Evolutionary conservation across 2,113 vertebrate genomes (phyloP).

Genomic region (Macroglossus sobrinus): DNA sequence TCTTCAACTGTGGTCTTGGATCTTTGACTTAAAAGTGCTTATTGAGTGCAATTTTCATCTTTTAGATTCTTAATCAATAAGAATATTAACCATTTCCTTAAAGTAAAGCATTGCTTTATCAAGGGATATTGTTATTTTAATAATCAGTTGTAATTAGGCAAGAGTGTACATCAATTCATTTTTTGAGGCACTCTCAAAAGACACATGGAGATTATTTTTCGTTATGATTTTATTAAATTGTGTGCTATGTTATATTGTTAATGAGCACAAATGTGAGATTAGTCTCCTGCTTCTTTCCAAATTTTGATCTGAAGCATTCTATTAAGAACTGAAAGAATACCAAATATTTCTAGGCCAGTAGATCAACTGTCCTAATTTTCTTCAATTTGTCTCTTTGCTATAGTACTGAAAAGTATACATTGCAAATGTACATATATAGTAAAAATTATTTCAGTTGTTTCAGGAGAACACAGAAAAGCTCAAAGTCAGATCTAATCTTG

Average conservation of each 20-base stretch:
- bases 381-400: background rate
- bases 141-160: slow-evolving; percentile 76
- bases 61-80: slow-evolving; percentile 29
- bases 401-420: background rate
- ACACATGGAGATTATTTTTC: slow-evolving; percentile 56
- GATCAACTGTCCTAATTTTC: background rate
- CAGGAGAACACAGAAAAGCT: background rate
- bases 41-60: slow-evolving; percentile 21
- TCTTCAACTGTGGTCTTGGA: background rate
- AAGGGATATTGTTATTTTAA: slow-evolving; percentile 70
- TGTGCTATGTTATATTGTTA: slow-evolving; percentile 60
- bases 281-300: slow-evolving; percentile 64
- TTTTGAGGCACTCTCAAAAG: slow-evolving; percentile 70
- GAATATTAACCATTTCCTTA: slow-evolving; percentile 62
- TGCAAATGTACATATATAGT: background rate
- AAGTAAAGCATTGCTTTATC: slow-evolving; percentile 52
- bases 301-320: slow-evolving; percentile 39
- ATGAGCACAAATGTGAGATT: slow-evolving; percentile 61
- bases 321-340: background rate
- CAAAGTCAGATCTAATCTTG: background rate
- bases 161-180: slow-evolving; percentile 70
- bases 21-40: slow-evolving; percentile 9
- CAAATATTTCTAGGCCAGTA: background rate
- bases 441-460: background rate
- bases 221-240: slow-evolving; percentile 64